Evolutionary conservation across 2,797 vertebrate genomes (phyloP), one percentile per base, ranked within the genome.

Genomic region (Bovichtus diacanthus): DNA sequence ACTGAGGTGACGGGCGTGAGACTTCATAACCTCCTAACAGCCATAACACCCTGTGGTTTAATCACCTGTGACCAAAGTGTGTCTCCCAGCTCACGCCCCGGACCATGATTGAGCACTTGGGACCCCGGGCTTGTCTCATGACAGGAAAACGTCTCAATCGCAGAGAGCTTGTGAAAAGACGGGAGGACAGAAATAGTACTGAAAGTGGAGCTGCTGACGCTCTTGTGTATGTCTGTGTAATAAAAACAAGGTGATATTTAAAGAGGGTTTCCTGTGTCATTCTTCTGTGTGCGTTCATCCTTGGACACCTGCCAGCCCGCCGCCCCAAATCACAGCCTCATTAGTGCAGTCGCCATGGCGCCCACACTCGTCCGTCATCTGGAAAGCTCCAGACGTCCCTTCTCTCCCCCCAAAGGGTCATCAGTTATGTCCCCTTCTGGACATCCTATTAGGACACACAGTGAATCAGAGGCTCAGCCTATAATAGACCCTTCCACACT

Each of bases 181-280:
- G 5, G 9, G 53, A 39, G 34, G 68, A 55, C 75, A 31, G 60
- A 71, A 31, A 51, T 55, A 29, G 72, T 53, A 65, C 74, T 72
- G 87, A 90, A 84, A 78, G 90, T 55, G 66, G 70, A 79, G 73
- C 65, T 93, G 91, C 91, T 92, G 89, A 88, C 39, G 78, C 85
- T 94, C 86, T 82, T 82, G 83, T 94, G 87, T 93, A 78, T 81
- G 88, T 93, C 82, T 92, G 88, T 93, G 89, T 93, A 95, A 95
- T 95, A 94, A 95, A 80, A 94, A 88, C 78, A 91, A 82, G 80
- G 86, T 86, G 89, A 92, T 93, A 91, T 94, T 92, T 92, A 92
- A 92, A 93, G 84, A 87, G 70, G 25, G 65, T 84, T 72, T 90
- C n/a, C 49, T 67, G 79, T 88, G 78, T 90, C 3, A 39, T 87